Evolutionary conservation across 2,113 vertebrate genomes (phyloP).

Genomic region (Murina feae): DNA sequence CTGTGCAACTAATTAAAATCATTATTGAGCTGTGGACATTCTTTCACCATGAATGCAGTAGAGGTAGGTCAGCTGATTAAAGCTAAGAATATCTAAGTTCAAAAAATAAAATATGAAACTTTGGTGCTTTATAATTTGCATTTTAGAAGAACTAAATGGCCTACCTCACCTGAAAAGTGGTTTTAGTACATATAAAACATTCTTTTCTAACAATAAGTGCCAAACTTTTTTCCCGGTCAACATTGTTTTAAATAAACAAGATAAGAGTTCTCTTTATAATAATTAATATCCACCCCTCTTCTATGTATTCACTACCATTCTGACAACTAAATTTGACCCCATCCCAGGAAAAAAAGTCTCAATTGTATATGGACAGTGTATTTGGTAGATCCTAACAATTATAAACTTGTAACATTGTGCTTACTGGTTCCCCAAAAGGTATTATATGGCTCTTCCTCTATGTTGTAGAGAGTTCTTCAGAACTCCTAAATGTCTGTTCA

Average conservation of each 20-base stretch:
- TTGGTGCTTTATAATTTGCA: not conserved
- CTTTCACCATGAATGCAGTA: not conserved
- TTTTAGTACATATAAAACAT: not conserved
- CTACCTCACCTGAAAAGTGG: not conserved
- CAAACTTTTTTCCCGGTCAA: not conserved
- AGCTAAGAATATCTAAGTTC: not conserved
- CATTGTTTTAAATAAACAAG: not conserved
- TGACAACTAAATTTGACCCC: not conserved
- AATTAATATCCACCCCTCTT: not conserved
- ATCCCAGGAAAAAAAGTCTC: not conserved
- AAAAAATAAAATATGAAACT: conserved; percentile 23
- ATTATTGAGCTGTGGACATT: not conserved
- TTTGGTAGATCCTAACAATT: not conserved
- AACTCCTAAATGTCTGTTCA: not conserved
- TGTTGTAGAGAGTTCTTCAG: not conserved
- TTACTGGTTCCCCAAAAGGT: not conserved
- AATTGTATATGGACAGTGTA: not conserved
- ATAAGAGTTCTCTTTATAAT: not conserved
- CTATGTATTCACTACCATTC: not conserved
- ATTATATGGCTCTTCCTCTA: not conserved
- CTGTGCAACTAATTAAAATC: conserved; percentile 8
- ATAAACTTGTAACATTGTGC: not conserved
- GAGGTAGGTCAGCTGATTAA: not conserved
- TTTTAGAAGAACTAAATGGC: not conserved
- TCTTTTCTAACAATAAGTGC: not conserved